Evolutionary conservation across 2,113 vertebrate species (phyloP).

Genomic region (Lophius piscatorius): DNA sequence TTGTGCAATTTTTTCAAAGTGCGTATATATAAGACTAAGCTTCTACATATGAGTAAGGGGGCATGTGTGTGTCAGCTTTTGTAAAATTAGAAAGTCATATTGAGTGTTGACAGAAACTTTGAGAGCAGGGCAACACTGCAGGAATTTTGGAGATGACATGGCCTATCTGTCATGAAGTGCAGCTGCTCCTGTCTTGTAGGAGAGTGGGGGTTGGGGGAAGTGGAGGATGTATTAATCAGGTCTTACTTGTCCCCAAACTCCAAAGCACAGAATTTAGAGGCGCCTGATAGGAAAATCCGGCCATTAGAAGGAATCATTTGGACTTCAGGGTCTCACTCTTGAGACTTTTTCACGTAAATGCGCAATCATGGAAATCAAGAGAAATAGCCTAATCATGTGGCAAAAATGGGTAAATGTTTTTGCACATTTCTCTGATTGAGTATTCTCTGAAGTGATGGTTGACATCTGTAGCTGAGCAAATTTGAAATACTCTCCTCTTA

Average conservation of each 20-base stretch:
- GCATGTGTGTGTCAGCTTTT: constrained; percentile 27
- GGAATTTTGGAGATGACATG: constrained; percentile 77
- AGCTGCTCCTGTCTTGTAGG: constrained; percentile 80
- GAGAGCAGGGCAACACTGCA: constrained; percentile 69
- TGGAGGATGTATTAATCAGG: constrained; percentile 65
- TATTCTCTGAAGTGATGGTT: constrained; percentile 7
- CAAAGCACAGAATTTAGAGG: constrained; percentile 37
- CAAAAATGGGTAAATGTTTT: constrained; percentile 16
- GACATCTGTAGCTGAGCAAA: constrained; percentile 22
- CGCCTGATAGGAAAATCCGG: constrained; percentile 68
- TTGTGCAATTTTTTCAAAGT: neutral
- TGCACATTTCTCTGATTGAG: neutral
- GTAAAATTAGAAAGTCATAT: constrained; percentile 83
- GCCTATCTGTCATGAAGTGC: constrained; percentile 72
- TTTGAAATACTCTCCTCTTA: neutral
- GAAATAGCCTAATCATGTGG: constrained; percentile 1
- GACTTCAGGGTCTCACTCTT: constrained; percentile 35
- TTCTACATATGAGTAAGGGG: neutral
- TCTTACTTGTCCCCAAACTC: constrained; percentile 38
- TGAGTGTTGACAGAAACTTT: constrained; percentile 82
- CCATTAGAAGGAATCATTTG: constrained; percentile 44
- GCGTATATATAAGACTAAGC: neutral
- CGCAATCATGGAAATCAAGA: neutral
- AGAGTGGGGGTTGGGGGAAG: neutral
- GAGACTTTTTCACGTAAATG: constrained; percentile 32